These are phyloP conservation scores for Drosophila ironensis DNA, from an alignment of 1,140 invertebrate genomes.

Conservation along the genomic window DNA sequence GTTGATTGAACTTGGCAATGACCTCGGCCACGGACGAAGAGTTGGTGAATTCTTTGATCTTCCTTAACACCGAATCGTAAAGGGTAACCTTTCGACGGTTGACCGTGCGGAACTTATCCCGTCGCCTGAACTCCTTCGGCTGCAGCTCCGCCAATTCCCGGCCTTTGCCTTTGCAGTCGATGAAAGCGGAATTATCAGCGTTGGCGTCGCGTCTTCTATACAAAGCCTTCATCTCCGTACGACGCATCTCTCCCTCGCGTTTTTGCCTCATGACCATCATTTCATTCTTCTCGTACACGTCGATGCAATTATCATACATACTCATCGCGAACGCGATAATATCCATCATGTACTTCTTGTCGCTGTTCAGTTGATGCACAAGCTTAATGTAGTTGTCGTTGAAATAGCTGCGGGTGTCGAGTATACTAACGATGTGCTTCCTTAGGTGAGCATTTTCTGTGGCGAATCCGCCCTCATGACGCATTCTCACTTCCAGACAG, in stretches of 20 bases:
- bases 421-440: conserved; percentile 45
- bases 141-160: conserved; percentile 54
- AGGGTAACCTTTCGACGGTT: conserved; percentile 59
- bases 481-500: conserved; percentile 43
- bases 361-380: conserved; percentile 58
- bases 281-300: conserved; percentile 57
- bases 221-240: conserved; percentile 51
- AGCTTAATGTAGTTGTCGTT: conserved; percentile 52
- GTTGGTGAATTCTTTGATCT: conserved; percentile 49
- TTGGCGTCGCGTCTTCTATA: conserved; percentile 60
- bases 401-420: conserved; percentile 55
- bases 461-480: conserved; percentile 54
- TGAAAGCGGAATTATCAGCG: conserved; percentile 47
- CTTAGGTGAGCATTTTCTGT: conserved; percentile 44
- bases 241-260: conserved; percentile 41
- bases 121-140: conserved; percentile 49
- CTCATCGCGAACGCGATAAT: conserved; percentile 53
- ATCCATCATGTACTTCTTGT: conserved; percentile 65
- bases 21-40: conserved; percentile 42
- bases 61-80: conserved; percentile 55
- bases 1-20: conserved; percentile 57
- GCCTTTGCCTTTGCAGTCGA: conserved; percentile 54
- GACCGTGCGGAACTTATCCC: conserved; percentile 39
- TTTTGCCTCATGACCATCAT: conserved; percentile 39
- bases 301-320: conserved; percentile 54